Conservation (phyloP, 1,140 invertebrate species). For the Andrena cerasifolii region DNA sequence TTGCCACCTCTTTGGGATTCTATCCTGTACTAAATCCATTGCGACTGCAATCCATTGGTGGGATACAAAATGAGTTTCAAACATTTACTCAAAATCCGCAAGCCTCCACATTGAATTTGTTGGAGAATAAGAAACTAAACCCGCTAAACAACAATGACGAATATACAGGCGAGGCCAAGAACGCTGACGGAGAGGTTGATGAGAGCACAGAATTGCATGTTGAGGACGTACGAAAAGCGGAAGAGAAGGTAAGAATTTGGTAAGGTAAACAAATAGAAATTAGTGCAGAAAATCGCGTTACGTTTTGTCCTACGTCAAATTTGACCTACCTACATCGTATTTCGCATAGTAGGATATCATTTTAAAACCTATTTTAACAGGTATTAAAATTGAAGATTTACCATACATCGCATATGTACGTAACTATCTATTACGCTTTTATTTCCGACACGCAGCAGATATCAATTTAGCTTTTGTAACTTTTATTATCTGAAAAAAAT, state of each 20-base stretch:
- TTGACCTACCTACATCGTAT: slow-evolving; percentile 25
- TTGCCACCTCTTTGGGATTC: slow-evolving; percentile 29
- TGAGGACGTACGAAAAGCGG: slow-evolving; percentile 36
- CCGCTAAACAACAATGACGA: slow-evolving; percentile 51
- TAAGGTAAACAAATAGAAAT: slow-evolving; percentile 44
- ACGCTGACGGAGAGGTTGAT: not conserved
- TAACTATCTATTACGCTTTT: too few species aligned
- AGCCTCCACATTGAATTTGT: slow-evolving; percentile 9
- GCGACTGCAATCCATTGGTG: slow-evolving; percentile 34
- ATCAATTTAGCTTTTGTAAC: too few species aligned
- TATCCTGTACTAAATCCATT: slow-evolving; percentile 29
- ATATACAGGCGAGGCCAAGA: slow-evolving; percentile 41
- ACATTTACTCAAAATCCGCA: slow-evolving; percentile 5
- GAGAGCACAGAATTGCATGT: slow-evolving; percentile 11
- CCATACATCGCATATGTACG: too few species aligned
- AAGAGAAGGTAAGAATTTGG: slow-evolving; percentile 64
- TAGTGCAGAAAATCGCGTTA: slow-evolving; percentile 35
- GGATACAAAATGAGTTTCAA: slow-evolving; percentile 28
- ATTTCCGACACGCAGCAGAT: too few species aligned
- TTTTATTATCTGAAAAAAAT: too few species aligned
- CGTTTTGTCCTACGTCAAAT: slow-evolving; percentile 29
- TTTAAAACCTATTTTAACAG: too few species aligned
- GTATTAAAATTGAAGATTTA: too few species aligned
- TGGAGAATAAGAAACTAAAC: slow-evolving; percentile 11
- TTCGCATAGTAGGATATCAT: not conserved